Evolutionary conservation across 2,888 invertebrate species (phyloP).

Genomic region (Dryococelus australis): DNA sequence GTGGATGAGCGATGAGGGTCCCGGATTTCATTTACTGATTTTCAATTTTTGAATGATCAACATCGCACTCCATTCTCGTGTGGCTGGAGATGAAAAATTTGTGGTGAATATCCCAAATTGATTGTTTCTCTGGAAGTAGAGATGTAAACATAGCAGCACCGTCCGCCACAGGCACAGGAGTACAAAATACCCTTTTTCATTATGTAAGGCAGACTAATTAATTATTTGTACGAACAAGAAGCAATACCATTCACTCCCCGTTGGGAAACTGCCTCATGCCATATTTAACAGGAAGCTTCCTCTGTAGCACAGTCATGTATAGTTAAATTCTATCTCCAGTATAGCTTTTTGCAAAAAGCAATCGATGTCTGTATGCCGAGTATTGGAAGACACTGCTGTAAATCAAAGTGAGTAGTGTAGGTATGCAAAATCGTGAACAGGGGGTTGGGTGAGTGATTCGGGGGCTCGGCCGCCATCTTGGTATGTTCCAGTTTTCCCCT

Average conservation of each 20-base stretch:
- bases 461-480: too few species aligned
- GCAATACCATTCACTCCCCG: constrained; percentile 51
- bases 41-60: background rate
- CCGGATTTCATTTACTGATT: background rate
- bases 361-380: constrained; percentile 49
- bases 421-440: too few species aligned
- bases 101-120: constrained; percentile 34
- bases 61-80: constrained; percentile 37
- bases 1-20: constrained; percentile 17
- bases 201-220: constrained; percentile 37
- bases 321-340: constrained; percentile 52
- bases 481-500: too few species aligned
- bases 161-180: background rate
- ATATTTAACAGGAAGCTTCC: constrained; percentile 50
- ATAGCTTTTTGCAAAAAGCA: constrained; percentile 51
- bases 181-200: background rate
- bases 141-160: constrained; percentile 36
- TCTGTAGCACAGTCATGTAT: constrained; percentile 46
- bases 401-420: too few species aligned
- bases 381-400: constrained; percentile 51
- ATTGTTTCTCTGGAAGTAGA: constrained; percentile 35
- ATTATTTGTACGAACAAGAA: constrained; percentile 46
- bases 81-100: constrained; percentile 38
- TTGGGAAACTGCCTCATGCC: constrained; percentile 49
- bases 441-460: too few species aligned